Percentiles rank a stretch among this genome's conserved stretches.
These are phyloP conservation scores for Cyprinodon tularosa DNA, from an alignment of 2,113 vertebrate species.

Conservation along the genomic window DNA sequence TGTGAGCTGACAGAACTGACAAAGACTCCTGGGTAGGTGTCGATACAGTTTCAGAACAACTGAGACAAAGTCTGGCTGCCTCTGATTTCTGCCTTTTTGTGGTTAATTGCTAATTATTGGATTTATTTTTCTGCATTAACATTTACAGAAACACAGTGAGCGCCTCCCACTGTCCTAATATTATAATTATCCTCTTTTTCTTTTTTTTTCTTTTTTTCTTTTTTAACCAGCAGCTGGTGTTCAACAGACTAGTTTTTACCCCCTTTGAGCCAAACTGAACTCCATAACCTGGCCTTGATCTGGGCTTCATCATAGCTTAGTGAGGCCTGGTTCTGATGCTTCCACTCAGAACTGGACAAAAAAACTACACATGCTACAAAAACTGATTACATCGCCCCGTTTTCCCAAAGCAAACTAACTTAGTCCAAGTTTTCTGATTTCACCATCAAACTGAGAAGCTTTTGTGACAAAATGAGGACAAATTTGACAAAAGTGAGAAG, in stretches of 20 bases:
- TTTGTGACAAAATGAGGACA: too few relatives aligned
- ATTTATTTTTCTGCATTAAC: not conserved
- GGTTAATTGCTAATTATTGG: not conserved
- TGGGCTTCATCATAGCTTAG: slow-evolving; percentile 37
- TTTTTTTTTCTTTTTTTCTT: not conserved
- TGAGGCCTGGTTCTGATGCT: slow-evolving; percentile 44
- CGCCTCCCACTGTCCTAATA: not conserved
- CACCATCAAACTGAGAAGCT: too few relatives aligned
- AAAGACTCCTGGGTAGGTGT: too few relatives aligned
- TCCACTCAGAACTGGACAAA: slow-evolving; percentile 18
- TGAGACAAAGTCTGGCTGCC: too few relatives aligned
- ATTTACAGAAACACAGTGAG: not conserved
- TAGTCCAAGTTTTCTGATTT: too few relatives aligned
- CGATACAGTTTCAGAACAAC: too few relatives aligned
- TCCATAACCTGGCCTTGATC: slow-evolving; percentile 37
- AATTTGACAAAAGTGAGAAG: too few relatives aligned
- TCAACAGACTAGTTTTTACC: not conserved
- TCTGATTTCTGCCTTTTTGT: too few relatives aligned
- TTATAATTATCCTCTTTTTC: not conserved
- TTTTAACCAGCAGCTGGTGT: slow-evolving; percentile 4
- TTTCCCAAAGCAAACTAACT: too few relatives aligned
- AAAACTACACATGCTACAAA: not conserved
- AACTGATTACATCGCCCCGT: not conserved
- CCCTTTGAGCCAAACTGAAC: slow-evolving; percentile 44
- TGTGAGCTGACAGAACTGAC: too few relatives aligned